These are phyloP conservation scores for Aramus guarauna DNA, from an alignment of 2,113 vertebrate species.

Conservation along the genomic window DNA sequence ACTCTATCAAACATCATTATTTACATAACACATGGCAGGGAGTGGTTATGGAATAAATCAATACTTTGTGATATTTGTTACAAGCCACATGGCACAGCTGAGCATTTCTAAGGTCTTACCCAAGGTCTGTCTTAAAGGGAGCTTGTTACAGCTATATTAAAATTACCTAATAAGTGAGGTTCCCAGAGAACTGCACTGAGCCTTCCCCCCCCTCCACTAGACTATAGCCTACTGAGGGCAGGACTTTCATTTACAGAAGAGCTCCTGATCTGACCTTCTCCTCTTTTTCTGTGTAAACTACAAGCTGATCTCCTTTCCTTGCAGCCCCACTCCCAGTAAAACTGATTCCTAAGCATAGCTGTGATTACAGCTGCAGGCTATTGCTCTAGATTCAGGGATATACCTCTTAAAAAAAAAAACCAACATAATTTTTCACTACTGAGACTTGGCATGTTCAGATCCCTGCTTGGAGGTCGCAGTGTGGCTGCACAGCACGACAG, in stretches of 20 bases:
- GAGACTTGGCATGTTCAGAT: background rate
- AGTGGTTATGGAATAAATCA: conserved; percentile 50
- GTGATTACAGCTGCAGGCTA: background rate
- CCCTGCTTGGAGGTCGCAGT: background rate
- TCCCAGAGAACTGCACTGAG: background rate
- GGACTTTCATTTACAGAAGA: background rate
- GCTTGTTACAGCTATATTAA: conserved; percentile 31
- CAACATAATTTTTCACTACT: background rate
- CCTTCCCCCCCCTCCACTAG: background rate
- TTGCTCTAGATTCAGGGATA: background rate
- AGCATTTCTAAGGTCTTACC: conserved; percentile 38
- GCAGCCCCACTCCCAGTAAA: rapidly evolving
- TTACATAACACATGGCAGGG: conserved; percentile 52
- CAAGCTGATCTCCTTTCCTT: background rate
- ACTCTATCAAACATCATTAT: background rate
- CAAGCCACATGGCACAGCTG: conserved; percentile 50
- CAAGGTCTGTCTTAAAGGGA: conserved; percentile 29
- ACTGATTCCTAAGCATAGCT: background rate
- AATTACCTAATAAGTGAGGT: conserved; percentile 11
- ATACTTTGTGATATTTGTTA: conserved; percentile 52
- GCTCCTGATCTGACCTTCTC: background rate
- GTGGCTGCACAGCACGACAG: background rate
- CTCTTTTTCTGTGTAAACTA: background rate
- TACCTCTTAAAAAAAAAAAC: background rate
- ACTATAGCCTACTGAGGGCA: background rate